A percentile compares a stretch with the other conserved stretches of the same genome.
phyloP scores from a whole-genome alignment of 2,888 invertebrate species.

The Mycogona germanica region DNA sequence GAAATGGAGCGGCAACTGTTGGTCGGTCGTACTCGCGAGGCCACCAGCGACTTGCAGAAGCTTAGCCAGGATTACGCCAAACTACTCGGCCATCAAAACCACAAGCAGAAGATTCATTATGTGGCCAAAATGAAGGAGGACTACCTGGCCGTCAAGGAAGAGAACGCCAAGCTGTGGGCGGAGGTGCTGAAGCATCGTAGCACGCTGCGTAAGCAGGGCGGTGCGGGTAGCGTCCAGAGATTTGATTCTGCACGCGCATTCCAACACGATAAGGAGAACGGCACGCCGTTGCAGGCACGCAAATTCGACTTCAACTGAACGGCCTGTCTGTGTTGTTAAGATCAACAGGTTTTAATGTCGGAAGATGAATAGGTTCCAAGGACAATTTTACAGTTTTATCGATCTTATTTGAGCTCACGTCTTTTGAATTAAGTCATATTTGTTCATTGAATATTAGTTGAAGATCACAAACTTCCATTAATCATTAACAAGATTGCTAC shows the following conservation, averaged over 20 bases:
- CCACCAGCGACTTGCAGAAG: slow-evolving; percentile 26
- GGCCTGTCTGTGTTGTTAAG: too few species aligned
- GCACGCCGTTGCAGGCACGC: background rate
- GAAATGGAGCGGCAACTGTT: slow-evolving; percentile 28
- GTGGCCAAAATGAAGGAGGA: slow-evolving; percentile 35
- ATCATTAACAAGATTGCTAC: too few species aligned
- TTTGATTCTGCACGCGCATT: slow-evolving; percentile 31
- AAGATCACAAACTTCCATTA: too few species aligned
- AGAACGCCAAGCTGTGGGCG: slow-evolving; percentile 26
- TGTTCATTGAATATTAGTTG: too few species aligned
- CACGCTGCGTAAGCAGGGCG: slow-evolving; percentile 27
- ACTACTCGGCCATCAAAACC: slow-evolving; percentile 50
- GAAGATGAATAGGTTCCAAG: too few species aligned
- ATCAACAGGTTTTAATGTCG: too few species aligned
- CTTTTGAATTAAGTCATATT: too few species aligned
- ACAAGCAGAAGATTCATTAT: slow-evolving; percentile 50
- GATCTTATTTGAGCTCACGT: too few species aligned
- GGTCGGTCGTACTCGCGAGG: slow-evolving; percentile 1
- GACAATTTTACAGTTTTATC: too few species aligned
- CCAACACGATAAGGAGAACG: slow-evolving; percentile 21
- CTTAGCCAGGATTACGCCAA: slow-evolving; percentile 45
- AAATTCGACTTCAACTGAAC: too few species aligned
- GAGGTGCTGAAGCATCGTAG: slow-evolving; percentile 26
- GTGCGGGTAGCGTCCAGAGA: slow-evolving; percentile 18
- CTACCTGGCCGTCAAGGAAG: slow-evolving; percentile 29